Base-by-base conservation (phyloP, 2,113 vertebrate species). In the Gobiocypris rarus region DNA sequence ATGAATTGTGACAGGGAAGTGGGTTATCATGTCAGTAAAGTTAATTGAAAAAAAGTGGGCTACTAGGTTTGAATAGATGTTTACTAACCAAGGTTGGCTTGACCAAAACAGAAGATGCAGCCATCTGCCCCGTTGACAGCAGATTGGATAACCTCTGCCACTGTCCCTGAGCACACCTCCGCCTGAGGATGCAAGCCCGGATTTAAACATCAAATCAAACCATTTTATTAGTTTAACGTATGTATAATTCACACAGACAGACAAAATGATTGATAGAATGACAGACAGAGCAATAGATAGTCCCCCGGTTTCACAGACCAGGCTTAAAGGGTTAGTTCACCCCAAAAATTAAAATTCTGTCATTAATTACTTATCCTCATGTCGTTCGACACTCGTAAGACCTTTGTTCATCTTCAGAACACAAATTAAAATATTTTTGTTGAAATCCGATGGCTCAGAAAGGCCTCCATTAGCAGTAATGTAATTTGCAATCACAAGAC, bases 21-120 rank as follows among this genome's bases (percentile, higher is more conserved):
- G n/a, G n/a, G 43, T 8, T 9, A 50, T n/a, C 5, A 45, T 73
- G 4, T 43, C 67, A 71, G 48, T 48, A 28, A 24, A 24, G 69
- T 71, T 71, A 14, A 74, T 74, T 4, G 4, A 48, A 5, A 14
- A 14, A 14, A 74, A 28, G 15, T 52, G 45, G 45, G 15, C 4
- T n/a, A 69, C 9, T 69, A 67, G 28, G 2, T 45, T 50, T 45
- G 7, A 19, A 43, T 17, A 19, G 14, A 10, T 9, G 5, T n/a
- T 31, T 41, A 52, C 89, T 88, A 93, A 95, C 94, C 94, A 4
- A 95, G 93, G 88, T 92, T 94, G 87, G 93, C 94, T 89, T 97
- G 97, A 90, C 98, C 98, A 8, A 99, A 99, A 94, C 97, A 97
- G 92, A 99, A 99, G 92, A 99, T 95, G 94, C 98, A 99, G 84